Base-by-base conservation (phyloP, 2,113 vertebrate species). In the Nestor notabilis region DNA sequence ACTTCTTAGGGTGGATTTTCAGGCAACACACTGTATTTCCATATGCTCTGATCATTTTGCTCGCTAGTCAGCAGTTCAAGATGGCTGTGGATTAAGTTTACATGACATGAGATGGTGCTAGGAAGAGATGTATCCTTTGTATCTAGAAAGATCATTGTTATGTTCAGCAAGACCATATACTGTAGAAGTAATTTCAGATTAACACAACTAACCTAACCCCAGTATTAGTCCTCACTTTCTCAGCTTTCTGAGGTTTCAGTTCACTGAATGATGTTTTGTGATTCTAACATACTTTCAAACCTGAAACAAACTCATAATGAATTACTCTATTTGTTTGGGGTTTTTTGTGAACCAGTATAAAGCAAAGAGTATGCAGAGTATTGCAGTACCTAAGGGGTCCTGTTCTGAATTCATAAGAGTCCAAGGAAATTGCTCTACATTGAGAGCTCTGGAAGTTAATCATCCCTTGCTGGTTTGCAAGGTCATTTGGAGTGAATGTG, bases 61-160 rank as follows among this genome's bases (percentile, higher is more conserved):
- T 74, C 84, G 58, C 4, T 56, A 52, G 61, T 28, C 61, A 71
- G 60, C 7, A 44, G 31, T 44, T 71, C 12, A 35, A 7, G 5
- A 11, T 63, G 46, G 17, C 35, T 82, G 16, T 9, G 55, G 9
- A 55, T 61, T 17, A 69, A 77, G 17, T 74, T 74, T 83, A 7
- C 4, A 5, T 31, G 56, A 23, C 5, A 17, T 0, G 1, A 85
- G 13, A 17, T 16, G 23, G 10, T 29, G 47, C 7, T 82, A 33
- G 84, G 69, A 84, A 58, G 77, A 33, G 52, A 50, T 17, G 3
- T 9, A 44, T 35, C 4, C 21, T 78, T 74, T 75, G 6, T 23
- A 43, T n/a, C n/a, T 37, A 37, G 17, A 52, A 78, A 78, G n/a
- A 43, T 29, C 28, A 21, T 31, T 92, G 14, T 20, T 25, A 10